A percentile compares a stretch with the other conserved stretches of the same genome.
Conservation (phyloP, 2,113 vertebrate species). For the Chaetops frenatus region DNA sequence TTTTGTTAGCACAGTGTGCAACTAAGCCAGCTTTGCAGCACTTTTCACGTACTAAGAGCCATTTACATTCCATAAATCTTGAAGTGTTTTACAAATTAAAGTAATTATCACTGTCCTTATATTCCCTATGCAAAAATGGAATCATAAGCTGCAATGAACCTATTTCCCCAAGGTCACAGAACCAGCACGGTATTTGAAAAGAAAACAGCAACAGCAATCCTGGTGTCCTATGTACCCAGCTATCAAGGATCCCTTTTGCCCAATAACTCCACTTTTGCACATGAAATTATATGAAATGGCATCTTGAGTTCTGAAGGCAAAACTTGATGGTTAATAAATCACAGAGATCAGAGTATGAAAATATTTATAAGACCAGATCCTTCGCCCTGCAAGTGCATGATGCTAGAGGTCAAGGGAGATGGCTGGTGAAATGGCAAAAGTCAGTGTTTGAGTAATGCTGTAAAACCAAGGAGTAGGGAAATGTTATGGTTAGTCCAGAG, state of each 20-base stretch:
- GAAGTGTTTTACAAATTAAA: slow-evolving; percentile 25
- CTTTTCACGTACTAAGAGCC: slow-evolving; percentile 1
- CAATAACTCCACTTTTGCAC: neutral
- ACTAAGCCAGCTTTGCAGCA: slow-evolving; percentile 11
- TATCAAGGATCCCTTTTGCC: neutral
- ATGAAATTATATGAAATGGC: neutral
- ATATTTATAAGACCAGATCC: neutral
- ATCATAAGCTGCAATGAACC: neutral
- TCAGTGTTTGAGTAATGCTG: neutral
- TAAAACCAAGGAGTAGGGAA: neutral
- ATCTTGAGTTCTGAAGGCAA: neutral
- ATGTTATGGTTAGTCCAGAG: neutral
- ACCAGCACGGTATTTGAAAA: neutral
- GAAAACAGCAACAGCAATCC: neutral
- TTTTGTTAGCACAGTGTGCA: neutral
- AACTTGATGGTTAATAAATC: neutral
- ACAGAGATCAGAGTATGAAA: neutral
- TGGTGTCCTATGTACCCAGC: neutral
- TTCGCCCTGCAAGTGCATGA: neutral
- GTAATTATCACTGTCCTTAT: slow-evolving; percentile 17
- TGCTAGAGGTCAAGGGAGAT: slow-evolving; percentile 1
- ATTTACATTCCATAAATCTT: slow-evolving; percentile 11
- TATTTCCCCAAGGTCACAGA: neutral
- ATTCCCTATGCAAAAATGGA: neutral
- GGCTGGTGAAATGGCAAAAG: neutral